Evolutionary conservation across 2,797 vertebrate species (phyloP).

Genomic region (Tragelaphus oryx): DNA sequence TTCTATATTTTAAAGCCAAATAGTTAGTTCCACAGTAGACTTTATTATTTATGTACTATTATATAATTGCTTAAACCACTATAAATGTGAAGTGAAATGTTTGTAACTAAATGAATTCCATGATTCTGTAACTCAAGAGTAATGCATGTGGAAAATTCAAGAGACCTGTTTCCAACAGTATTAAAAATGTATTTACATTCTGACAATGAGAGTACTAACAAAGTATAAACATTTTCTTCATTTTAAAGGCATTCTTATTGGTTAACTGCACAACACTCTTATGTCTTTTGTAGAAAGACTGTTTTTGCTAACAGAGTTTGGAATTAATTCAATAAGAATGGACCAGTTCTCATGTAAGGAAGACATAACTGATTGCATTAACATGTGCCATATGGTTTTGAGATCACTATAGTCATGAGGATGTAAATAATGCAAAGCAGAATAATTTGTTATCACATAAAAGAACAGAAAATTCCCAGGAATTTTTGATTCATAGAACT

Average conservation of each 20-base stretch:
- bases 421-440: conserved; percentile 57
- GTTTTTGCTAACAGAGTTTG: not conserved
- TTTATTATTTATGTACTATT: not conserved
- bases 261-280: not conserved
- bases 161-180: not conserved
- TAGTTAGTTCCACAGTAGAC: not conserved
- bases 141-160: not conserved
- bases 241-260: not conserved
- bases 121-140: not conserved
- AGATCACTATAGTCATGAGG: conserved; percentile 32
- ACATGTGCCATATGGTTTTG: conserved; percentile 35
- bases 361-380: conserved; percentile 5
- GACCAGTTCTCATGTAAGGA: not conserved
- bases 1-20: not conserved
- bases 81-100: not conserved
- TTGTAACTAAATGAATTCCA: not conserved
- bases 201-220: not conserved
- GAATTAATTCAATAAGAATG: not conserved
- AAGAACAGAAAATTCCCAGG: conserved; percentile 38
- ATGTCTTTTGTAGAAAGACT: not conserved
- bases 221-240: not conserved
- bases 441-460: conserved; percentile 45
- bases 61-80: not conserved
- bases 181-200: not conserved
- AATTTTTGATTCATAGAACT: conserved; percentile 58